Base-by-base conservation (phyloP, 1,140 invertebrate genomes). In the Ditylenchus dipsaci region DNA sequence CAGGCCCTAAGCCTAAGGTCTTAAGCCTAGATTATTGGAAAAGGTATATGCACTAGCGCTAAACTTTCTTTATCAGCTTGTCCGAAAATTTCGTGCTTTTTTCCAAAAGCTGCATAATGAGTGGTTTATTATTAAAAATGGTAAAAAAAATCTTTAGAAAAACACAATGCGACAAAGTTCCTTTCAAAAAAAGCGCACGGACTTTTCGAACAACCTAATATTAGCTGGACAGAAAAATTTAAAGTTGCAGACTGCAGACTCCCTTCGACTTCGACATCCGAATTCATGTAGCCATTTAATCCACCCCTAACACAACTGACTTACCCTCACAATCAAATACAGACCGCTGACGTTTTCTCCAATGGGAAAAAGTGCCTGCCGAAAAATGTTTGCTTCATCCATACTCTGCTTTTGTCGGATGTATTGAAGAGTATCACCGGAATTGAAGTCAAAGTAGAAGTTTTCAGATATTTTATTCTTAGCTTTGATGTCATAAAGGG, bases 381-480 rank as follows among this genome's bases (percentile, higher is more conserved):
- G 17, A 27, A 27, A 13, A 17, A 1, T 42, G 1, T 26, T 43
- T 57, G 62, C 27, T 7, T 69, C 1, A 15, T 17, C 29, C 59
- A 30, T 5, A 30, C 5, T 17, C 1, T 56, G 1, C 38, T 49
- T n/a, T n/a, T 26, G 29, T 43, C 59, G 3, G 13, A 61, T 33
- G 29, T 33, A n/a, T 43, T 61, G 59, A n/a, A 29, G n/a, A 21
- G 29, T 30, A 8, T 61, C 38, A 30, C 13, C n/a, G 29, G 59
- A 43, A n/a, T 61, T 61, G 29, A 21, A 30, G 21, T 82, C 78
- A 49, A 81, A 83, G 59, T 82, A 68, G 29, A 81, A 80, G 17
- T 73, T 76, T 69, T 81, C 79, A 8, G 81, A 78, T 1, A 81
- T 47, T 61, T 69, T 71, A 45, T 63, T 67, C 29, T 65, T 74